A percentile compares a stretch with the other conserved stretches of the same genome.
Evolutionary conservation across 2,113 vertebrate species (phyloP).

Genomic region (Marmota flaviventris): DNA sequence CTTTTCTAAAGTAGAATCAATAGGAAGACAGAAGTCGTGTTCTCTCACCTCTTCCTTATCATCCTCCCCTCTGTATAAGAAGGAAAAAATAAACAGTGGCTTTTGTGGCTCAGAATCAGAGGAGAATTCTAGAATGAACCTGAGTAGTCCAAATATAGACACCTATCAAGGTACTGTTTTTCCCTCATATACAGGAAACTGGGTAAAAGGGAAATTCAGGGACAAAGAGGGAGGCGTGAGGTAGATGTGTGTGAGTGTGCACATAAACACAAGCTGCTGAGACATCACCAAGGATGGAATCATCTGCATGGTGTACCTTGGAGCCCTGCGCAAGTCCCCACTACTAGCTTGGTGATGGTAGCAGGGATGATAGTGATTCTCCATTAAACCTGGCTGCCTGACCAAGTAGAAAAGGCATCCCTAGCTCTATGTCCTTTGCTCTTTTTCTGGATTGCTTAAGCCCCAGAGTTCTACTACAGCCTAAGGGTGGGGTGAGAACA

Average conservation of each 20-base stretch:
- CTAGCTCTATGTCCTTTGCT: neutral
- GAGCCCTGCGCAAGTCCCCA: neutral
- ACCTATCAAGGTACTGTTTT: neutral
- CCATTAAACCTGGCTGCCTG: neutral
- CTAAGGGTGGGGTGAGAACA: neutral
- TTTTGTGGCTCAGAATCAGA: neutral
- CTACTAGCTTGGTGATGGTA: neutral
- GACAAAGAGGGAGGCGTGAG: fast-evolving
- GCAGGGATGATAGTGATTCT: fast-evolving
- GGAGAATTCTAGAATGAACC: neutral
- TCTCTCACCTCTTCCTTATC: neutral
- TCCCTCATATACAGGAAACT: neutral
- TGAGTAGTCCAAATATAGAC: neutral
- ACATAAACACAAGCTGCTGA: fast-evolving
- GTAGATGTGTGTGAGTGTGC: fast-evolving
- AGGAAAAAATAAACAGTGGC: neutral
- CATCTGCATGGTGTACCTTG: fast-evolving
- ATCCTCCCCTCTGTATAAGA: too few species aligned
- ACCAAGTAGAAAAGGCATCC: too few species aligned
- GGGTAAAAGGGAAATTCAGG: neutral
- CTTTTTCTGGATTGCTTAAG: neutral
- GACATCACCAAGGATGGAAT: fast-evolving
- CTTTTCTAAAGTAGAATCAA: neutral
- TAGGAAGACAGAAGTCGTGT: neutral
- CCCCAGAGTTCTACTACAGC: neutral